Conservation (phyloP, 2,113 vertebrate genomes). For the Solea senegalensis region DNA sequence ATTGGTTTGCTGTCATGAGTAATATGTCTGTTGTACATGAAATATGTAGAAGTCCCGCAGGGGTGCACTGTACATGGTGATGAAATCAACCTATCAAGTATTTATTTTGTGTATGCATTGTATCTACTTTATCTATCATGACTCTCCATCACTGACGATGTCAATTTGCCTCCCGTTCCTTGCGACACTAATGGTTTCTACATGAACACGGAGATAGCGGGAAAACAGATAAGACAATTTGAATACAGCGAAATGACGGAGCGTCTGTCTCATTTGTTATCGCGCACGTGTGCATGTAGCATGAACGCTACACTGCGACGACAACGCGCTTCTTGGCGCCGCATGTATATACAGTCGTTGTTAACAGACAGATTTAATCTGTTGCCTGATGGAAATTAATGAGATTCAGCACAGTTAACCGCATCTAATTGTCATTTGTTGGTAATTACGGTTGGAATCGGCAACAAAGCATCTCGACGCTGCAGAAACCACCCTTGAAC, state of each 20-base stretch:
- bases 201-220: too few relatives aligned
- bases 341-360: conserved; percentile 27
- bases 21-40: conserved; percentile 15
- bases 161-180: background rate
- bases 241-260: too few relatives aligned
- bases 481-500: conserved; percentile 27
- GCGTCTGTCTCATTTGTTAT: background rate
- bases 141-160: background rate
- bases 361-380: conserved; percentile 57
- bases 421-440: conserved; percentile 53
- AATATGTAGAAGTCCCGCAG: background rate
- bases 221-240: too few relatives aligned
- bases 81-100: background rate
- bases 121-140: background rate
- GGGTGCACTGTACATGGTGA: background rate
- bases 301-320: conserved; percentile 14
- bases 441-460: conserved; percentile 59
- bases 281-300: background rate
- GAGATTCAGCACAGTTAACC: conserved; percentile 62
- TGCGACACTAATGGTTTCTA: background rate
- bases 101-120: background rate
- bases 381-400: conserved; percentile 62
- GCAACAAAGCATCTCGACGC: conserved; percentile 39
- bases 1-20: conserved; percentile 7
- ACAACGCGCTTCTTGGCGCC: conserved; percentile 30